Evolutionary conservation across 2,113 vertebrate genomes (phyloP).

Genomic region (Xiphophorus maculatus): DNA sequence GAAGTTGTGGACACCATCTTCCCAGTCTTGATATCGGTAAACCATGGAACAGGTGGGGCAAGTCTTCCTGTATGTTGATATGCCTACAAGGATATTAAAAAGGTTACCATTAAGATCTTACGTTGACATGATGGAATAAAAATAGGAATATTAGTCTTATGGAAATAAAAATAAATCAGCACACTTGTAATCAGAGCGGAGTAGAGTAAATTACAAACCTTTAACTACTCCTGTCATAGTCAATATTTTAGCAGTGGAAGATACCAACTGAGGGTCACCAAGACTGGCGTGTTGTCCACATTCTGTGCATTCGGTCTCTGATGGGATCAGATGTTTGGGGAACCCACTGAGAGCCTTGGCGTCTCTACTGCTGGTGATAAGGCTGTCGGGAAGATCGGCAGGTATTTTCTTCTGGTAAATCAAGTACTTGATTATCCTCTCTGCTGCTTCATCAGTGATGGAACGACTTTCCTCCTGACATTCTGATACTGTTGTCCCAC

Average conservation of each 20-base stretch:
- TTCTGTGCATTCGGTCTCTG: background rate
- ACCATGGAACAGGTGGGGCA: too few species aligned
- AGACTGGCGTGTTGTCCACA: background rate
- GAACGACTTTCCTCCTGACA: background rate
- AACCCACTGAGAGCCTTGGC: background rate
- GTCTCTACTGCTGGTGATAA: background rate
- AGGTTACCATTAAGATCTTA: background rate
- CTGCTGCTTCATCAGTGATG: background rate
- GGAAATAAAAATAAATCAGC: too few species aligned
- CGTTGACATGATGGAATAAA: background rate
- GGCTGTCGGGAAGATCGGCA: background rate
- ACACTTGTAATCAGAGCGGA: background rate
- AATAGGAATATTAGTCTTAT: too few species aligned
- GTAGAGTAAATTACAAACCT: background rate
- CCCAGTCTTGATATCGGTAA: too few species aligned
- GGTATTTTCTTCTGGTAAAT: background rate
- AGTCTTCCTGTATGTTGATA: too few species aligned
- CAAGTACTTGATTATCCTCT: background rate
- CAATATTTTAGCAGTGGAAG: background rate
- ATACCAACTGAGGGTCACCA: background rate
- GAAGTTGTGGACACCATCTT: too few species aligned
- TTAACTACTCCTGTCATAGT: background rate
- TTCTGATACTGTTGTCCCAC: background rate
- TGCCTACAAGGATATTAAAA: background rate
- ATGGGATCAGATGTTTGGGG: slow-evolving; percentile 2